phyloP scores from a whole-genome alignment of 2,888 invertebrate species.

The Alloplasta piceator region DNA sequence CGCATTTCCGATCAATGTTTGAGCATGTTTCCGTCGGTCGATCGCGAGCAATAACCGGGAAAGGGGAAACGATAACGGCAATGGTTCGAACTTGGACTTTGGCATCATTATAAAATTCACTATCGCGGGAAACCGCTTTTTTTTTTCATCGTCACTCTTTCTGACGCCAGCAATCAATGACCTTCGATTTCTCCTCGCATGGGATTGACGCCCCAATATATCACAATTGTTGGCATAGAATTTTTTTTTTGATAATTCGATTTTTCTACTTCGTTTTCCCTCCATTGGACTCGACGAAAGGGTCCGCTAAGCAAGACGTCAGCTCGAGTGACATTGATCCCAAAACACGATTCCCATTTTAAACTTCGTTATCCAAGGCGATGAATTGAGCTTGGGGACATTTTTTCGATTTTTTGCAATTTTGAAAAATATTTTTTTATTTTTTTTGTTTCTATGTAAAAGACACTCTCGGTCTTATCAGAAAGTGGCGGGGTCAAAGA shows the following conservation, averaged over 20 bases:
- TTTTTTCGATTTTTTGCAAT: not conserved
- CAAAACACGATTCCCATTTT: not conserved
- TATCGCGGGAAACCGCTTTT: not conserved
- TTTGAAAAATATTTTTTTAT: not conserved
- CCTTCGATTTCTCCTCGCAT: slow-evolving; percentile 27
- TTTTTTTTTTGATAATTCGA: not conserved
- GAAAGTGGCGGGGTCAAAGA: too few species aligned
- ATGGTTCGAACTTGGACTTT: slow-evolving; percentile 60
- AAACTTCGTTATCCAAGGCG: not conserved
- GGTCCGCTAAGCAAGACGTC: not conserved
- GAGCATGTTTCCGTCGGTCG: not conserved
- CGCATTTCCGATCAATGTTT: not conserved
- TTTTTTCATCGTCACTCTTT: slow-evolving; percentile 6
- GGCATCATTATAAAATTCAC: slow-evolving; percentile 46
- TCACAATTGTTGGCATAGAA: not conserved
- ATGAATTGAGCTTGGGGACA: not conserved
- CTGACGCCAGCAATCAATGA: not conserved
- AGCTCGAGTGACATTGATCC: slow-evolving; percentile 23
- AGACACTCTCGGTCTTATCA: too few species aligned
- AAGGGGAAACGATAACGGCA: slow-evolving; percentile 34
- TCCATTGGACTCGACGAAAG: not conserved
- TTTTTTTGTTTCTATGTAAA: too few species aligned
- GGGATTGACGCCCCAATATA: not conserved
- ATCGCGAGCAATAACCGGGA: slow-evolving; percentile 19
- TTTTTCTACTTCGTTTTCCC: not conserved